Conservation (phyloP, 2,888 invertebrate species). For the Trachelus troglodyta region DNA sequence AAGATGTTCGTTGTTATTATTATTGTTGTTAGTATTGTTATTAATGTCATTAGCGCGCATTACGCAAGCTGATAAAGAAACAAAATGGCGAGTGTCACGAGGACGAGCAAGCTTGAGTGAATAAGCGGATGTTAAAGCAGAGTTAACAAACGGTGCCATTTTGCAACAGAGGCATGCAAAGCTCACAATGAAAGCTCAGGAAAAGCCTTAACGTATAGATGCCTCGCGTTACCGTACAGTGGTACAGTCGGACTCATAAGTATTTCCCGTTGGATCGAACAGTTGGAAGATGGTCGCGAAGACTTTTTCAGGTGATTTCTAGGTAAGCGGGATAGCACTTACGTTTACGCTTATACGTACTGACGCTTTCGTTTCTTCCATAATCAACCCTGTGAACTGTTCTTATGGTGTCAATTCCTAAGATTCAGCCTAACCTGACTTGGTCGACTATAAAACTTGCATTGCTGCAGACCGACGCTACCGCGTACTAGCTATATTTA, state of each 20-base stretch:
- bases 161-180: background rate
- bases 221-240: background rate
- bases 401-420: no score
- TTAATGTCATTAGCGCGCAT: background rate
- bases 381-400: background rate
- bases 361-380: background rate
- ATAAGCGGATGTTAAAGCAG: background rate
- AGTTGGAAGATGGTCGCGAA: no score
- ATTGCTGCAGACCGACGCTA: no score
- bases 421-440: no score
- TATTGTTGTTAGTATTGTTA: background rate
- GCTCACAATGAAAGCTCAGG: background rate
- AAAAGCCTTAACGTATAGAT: background rate
- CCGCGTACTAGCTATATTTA: background rate
- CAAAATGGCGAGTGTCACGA: background rate
- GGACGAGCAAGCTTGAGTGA: background rate
- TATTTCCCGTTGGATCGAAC: background rate
- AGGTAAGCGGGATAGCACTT: background rate
- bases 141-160: background rate
- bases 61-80: background rate
- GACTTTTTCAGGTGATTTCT: background rate
- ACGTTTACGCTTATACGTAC: background rate
- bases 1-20: background rate
- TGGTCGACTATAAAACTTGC: background rate
- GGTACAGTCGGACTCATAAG: background rate